Base-by-base conservation (phyloP, 2,888 invertebrate genomes). In the Dryobota labecula region DNA sequence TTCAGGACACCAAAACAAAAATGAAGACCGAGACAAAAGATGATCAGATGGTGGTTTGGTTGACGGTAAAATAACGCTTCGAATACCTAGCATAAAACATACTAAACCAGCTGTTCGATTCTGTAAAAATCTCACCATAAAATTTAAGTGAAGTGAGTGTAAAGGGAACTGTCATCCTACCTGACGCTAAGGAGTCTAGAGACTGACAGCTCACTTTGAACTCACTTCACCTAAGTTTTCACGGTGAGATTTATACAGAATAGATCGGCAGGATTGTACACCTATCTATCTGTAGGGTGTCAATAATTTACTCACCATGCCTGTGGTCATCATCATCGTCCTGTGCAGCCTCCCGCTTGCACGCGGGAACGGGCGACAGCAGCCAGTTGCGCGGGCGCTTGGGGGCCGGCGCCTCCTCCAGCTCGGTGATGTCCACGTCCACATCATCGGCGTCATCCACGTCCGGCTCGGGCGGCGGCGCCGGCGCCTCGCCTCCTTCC, bases 401-500 rank as follows among this genome's bases (percentile, higher is more conserved):
- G 27, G 91, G 89, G 70, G 94, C 92, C 76, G 94, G 94, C 73
- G 91, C 84, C 81, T 95, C 95, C 83, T 96, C 95, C 58, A 96
- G 90, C 73, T 95, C 96, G 2, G 96, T 96, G 84, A 96, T 96
- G 82, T 96, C 96, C 84, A 96, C 95, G 79, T 96, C 95, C 78
- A 93, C 94, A 73, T 95, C 95, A 54, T 94, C 93, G 0, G 90
- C 87, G 70, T 93, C 94, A 60, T 93, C 94, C 9, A 87, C 83
- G 90, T 96, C 90, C 73, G 95, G 96, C 94, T 90, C 95, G 64
- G 95, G 94, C 79, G 95, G 95, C 74, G 95, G 94, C 86, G 94
- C 94, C 67, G 95, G 95, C 72, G 93, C 93, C 86, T 95, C 95
- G 92, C 96, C 91, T 84, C 97, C 97, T 91, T 98, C 98, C 94